Evolutionary conservation across 2,797 vertebrate genomes (phyloP), one percentile per base, ranked within the genome.

Genomic region (Lepus oiostolus): DNA sequence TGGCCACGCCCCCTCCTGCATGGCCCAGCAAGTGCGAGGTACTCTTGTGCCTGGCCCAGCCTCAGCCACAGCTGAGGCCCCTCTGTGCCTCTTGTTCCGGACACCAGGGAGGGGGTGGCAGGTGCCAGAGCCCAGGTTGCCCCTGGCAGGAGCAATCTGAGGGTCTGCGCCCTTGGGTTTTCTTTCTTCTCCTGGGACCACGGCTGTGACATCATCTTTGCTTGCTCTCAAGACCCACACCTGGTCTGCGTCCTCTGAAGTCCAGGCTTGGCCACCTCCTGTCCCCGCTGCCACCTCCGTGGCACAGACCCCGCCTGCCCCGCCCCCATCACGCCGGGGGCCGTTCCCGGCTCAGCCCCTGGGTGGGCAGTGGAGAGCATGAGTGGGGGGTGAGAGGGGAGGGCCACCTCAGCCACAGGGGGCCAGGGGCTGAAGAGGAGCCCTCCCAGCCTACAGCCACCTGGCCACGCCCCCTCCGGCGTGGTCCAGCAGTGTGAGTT

Each of bases 231-330:
- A 47, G 67, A 71, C 16, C 17, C 10, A 22, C 21, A 24, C 83
- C 86, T 71, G 62, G 22, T 74, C 26, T 30, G 30, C 9, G 68
- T n/a, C 70, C 47, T 38, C 13, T 5, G 3, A 72, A 68, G 82
- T 47, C 35, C 12, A 7, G 30, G 32, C 7, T 42, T 58, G 67
- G 26, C 54, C 38, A 0, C 7, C 38, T 82, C 62, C 16, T 1
- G 2, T 24, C 26, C 14, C 58, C 17, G 54, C 54, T 38, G 71
- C 52, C 24, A 0, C 12, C 0, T 68, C 28, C 19, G 0, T 2
- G 1, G 21, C 9, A 3, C 35, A 85, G 80, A 35, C 32, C 2
- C 42, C 42, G 42, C 42, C 42, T 9, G 8, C 42, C 42, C 42
- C 7, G 42, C 42, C 42, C 42, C 42, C 42, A 42, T 8, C 42